phyloP scores from a whole-genome alignment of 23 tunicate genomes.

The Aplidium turbinatum region DNA sequence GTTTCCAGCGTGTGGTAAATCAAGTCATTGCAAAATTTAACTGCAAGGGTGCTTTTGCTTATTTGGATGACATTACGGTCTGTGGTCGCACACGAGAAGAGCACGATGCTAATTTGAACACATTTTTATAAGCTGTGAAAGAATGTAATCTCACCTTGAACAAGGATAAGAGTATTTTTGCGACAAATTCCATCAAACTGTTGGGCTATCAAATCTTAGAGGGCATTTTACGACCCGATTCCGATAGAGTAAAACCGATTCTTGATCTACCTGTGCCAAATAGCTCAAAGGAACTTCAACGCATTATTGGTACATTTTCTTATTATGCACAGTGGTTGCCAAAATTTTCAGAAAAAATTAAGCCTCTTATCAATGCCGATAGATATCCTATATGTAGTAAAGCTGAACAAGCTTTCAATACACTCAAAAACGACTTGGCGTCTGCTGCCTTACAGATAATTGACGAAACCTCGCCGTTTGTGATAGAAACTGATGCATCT shows the following conservation, averaged over 20 bases:
- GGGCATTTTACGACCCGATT: conserved; percentile 3
- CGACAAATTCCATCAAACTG: conserved; percentile 2
- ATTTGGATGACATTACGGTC: conserved; percentile 17
- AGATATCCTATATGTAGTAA: conserved; percentile 1
- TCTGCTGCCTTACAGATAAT: neutral
- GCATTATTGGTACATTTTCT: conserved; percentile 21
- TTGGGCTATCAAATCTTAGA: neutral
- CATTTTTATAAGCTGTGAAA: conserved; percentile 6
- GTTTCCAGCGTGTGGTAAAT: conserved; percentile 9
- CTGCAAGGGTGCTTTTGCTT: conserved; percentile 7
- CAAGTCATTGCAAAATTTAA: neutral
- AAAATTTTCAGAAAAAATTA: conserved; percentile 7
- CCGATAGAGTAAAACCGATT: conserved; percentile 15
- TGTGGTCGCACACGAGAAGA: conserved; percentile 10
- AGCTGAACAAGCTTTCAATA: conserved; percentile 13
- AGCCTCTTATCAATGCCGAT: neutral
- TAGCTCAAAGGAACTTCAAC: neutral
- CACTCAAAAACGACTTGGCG: conserved; percentile 2
- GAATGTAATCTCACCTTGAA: conserved; percentile 13
- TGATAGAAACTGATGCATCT: conserved; percentile 34
- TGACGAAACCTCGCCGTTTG: conserved; percentile 17
- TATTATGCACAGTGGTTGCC: conserved; percentile 38
- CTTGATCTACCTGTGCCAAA: conserved; percentile 12
- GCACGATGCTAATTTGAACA: neutral
- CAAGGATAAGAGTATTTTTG: conserved; percentile 2